Evolutionary conservation across 2,888 invertebrate species (phyloP).

Genomic region (Parochlus steinenii): DNA sequence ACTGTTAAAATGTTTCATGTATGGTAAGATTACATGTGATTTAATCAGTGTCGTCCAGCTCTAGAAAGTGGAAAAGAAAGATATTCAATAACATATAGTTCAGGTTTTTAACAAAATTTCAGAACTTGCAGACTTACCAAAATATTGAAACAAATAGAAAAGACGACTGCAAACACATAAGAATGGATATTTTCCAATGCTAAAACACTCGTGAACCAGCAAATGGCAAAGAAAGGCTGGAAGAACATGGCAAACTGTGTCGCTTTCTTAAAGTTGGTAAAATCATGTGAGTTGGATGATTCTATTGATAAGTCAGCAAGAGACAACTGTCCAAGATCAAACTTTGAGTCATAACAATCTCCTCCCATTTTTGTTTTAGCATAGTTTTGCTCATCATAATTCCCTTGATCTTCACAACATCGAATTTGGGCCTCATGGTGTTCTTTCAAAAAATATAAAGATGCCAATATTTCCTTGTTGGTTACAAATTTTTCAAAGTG

Average conservation of each 20-base stretch:
- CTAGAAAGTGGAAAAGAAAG: conserved; percentile 2
- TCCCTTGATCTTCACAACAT: conserved; percentile 10
- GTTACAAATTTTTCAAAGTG: conserved; percentile 9
- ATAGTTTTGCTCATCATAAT: conserved; percentile 8
- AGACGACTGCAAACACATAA: conserved; percentile 41
- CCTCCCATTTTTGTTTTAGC: conserved; percentile 7
- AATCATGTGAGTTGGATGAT: conserved; percentile 33
- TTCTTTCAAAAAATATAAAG: conserved; percentile 6
- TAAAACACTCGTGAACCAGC: conserved; percentile 58
- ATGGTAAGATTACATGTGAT: conserved; percentile 8
- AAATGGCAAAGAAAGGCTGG: conserved; percentile 51
- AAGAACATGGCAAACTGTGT: conserved; percentile 45
- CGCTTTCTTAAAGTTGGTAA: conserved; percentile 40
- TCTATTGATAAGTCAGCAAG: conserved; percentile 35
- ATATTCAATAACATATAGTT: background rate
- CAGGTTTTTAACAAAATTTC: no score
- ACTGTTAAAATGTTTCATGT: conserved; percentile 11
- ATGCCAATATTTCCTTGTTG: conserved; percentile 7
- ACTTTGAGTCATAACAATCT: conserved; percentile 23
- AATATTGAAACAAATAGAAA: conserved; percentile 36
- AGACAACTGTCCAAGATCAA: conserved; percentile 30
- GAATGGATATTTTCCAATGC: conserved; percentile 51
- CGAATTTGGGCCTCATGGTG: conserved; percentile 1
- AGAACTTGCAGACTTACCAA: conserved; percentile 43
- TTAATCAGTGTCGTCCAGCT: conserved; percentile 9